A percentile compares a stretch with the other conserved stretches of the same genome.
phyloP scores from a whole-genome alignment of 2,113 vertebrate species.

The Rhinoderma darwinii region DNA sequence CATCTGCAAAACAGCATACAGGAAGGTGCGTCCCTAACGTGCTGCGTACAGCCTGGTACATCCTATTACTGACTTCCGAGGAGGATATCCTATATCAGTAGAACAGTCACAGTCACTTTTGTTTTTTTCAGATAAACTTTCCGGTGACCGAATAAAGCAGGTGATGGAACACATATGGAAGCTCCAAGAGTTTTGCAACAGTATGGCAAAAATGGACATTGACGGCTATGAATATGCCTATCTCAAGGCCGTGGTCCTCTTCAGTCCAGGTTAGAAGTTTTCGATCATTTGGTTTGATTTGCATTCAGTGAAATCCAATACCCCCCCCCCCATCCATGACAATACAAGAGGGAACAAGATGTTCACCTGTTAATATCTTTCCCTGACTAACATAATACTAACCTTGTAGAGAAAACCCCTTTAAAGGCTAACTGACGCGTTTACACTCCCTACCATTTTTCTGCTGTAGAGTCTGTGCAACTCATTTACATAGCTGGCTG shows the following conservation, averaged over 20 bases:
- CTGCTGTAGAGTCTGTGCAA: too few species aligned
- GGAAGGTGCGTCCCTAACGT: constrained; percentile 80
- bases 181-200: constrained; percentile 99
- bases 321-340: too few species aligned
- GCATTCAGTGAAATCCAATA: neutral
- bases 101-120: neutral
- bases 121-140: constrained; percentile 85
- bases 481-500: too few species aligned
- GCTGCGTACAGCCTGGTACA: neutral
- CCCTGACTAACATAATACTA: too few species aligned
- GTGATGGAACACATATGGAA: constrained; percentile 99
- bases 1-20: constrained; percentile 96
- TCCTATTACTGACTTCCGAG: neutral
- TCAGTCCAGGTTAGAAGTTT: constrained; percentile 89
- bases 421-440: too few species aligned
- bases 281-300: neutral
- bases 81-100: neutral
- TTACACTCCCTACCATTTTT: too few species aligned
- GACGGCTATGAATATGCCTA: constrained; percentile 98
- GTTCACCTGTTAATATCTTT: too few species aligned
- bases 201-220: constrained; percentile 92
- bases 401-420: too few species aligned
- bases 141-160: constrained; percentile 92
- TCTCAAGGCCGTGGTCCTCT: constrained; percentile 96
- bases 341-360: too few species aligned